A percentile compares a stretch with the other conserved stretches of the same genome.
These are phyloP conservation scores for Spea bombifrons DNA, from an alignment of 2,113 vertebrate genomes.

Conservation along the genomic window DNA sequence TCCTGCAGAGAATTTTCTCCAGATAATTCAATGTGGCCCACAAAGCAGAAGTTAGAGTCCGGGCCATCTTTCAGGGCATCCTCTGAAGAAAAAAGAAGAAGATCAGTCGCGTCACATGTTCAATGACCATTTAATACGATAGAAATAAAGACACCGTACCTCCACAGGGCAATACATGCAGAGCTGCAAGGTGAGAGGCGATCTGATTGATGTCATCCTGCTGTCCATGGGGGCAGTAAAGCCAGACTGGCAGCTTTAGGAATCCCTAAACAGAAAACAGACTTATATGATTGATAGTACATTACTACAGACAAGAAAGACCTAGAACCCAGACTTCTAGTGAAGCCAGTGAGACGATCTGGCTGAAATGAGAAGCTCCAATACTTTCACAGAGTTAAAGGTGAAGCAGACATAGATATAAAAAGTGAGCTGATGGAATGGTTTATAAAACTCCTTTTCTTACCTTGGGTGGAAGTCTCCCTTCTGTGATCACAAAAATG, in stretches of 20 bases:
- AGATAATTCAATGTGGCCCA: slow-evolving; percentile 80
- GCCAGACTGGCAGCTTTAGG: slow-evolving; percentile 81
- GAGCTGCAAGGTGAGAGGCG: slow-evolving; percentile 49
- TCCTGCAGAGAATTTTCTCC: slow-evolving; percentile 79
- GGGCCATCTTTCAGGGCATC: slow-evolving; percentile 19
- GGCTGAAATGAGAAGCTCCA: too few relatives aligned
- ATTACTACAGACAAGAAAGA: neutral
- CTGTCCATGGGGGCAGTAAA: slow-evolving; percentile 55
- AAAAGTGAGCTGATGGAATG: neutral
- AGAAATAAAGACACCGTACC: slow-evolving; percentile 48
- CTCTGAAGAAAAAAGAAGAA: slow-evolving; percentile 45
- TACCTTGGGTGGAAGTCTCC: slow-evolving; percentile 82
- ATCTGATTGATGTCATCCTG: slow-evolving; percentile 52
- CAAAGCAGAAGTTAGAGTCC: slow-evolving; percentile 58
- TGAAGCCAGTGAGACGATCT: too few relatives aligned
- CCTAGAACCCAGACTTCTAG: too few relatives aligned
- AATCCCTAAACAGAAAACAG: slow-evolving; percentile 69
- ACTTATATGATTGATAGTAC: neutral
- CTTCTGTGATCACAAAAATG: slow-evolving; percentile 80
- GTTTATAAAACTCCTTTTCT: neutral
- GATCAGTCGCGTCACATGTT: too few relatives aligned
- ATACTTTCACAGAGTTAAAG: too few relatives aligned
- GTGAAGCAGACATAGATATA: neutral
- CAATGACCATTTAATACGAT: neutral
- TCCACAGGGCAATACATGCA: slow-evolving; percentile 51